Evolutionary conservation across 2,797 vertebrate genomes (phyloP).

Genomic region (Girardinus metallicus): DNA sequence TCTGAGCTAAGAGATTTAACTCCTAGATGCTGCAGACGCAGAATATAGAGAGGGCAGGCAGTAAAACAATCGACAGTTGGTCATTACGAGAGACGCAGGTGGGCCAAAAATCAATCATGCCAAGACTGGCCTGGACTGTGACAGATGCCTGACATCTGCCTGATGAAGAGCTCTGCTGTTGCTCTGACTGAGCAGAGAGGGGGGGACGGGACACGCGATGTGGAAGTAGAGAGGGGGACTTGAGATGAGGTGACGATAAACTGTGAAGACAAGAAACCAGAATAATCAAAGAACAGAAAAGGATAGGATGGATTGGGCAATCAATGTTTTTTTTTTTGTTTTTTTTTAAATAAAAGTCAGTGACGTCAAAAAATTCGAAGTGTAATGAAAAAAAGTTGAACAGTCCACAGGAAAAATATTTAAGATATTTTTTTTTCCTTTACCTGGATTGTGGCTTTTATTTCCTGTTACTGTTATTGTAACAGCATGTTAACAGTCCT

Average conservation of each 20-base stretch:
- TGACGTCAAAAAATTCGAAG: constrained; percentile 12
- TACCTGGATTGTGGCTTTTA: constrained; percentile 33
- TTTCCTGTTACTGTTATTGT: constrained; percentile 30
- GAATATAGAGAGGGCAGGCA: constrained; percentile 49
- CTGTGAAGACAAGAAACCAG: constrained; percentile 18
- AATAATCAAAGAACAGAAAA: constrained; percentile 23
- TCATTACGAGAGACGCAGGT: constrained; percentile 71
- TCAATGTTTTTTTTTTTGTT: neutral
- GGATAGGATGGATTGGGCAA: constrained; percentile 15
- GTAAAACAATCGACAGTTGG: constrained; percentile 74
- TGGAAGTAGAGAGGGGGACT: constrained; percentile 12
- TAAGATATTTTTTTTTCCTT: neutral
- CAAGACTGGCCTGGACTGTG: constrained; percentile 47
- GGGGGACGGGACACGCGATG: constrained; percentile 4
- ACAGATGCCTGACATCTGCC: constrained; percentile 64
- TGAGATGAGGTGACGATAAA: constrained; percentile 27
- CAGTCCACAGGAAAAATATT: neutral
- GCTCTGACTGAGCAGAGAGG: constrained; percentile 26
- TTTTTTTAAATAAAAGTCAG: neutral
- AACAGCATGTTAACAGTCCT: constrained; percentile 36
- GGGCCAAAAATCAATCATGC: constrained; percentile 72
- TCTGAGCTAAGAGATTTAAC: constrained; percentile 61
- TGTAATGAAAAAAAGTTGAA: neutral
- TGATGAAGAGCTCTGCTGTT: constrained; percentile 68
- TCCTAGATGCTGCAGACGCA: constrained; percentile 54